A percentile compares a stretch with the other conserved stretches of the same genome.
Evolutionary conservation across 2,113 vertebrate species (phyloP).

Genomic region (Mastomys natalensis): DNA sequence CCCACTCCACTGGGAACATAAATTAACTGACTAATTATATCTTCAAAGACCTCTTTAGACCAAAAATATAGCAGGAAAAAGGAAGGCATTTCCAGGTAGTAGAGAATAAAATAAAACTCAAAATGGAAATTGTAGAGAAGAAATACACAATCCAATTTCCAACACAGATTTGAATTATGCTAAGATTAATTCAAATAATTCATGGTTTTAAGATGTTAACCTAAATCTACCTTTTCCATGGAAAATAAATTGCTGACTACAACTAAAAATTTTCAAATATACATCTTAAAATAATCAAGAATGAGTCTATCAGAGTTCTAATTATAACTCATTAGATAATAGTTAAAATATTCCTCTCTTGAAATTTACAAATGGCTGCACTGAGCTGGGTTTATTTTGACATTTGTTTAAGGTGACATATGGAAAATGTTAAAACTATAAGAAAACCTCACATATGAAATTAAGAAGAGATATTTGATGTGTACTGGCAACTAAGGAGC

Average conservation of each 20-base stretch:
- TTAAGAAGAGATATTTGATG: conserved; percentile 51
- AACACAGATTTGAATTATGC: not conserved
- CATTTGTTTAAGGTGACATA: conserved; percentile 70
- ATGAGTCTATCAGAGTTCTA: conserved; percentile 74
- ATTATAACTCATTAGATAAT: conserved; percentile 73
- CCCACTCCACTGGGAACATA: not conserved
- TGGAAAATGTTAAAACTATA: conserved; percentile 61
- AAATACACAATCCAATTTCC: not conserved
- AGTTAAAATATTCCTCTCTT: conserved; percentile 68
- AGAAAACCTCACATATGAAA: conserved; percentile 46
- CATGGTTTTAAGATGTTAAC: conserved; percentile 14
- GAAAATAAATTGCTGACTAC: conserved; percentile 52
- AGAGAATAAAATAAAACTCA: not conserved
- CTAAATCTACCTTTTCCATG: conserved; percentile 45
- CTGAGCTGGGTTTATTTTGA: conserved; percentile 55
- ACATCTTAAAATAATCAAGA: conserved; percentile 65
- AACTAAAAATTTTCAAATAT: conserved; percentile 62
- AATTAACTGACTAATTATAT: not conserved
- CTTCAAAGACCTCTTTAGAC: not conserved
- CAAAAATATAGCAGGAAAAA: not conserved
- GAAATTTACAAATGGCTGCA: conserved; percentile 60
- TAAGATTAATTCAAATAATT: conserved; percentile 25
- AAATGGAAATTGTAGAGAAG: not conserved
- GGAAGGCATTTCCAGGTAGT: not conserved
- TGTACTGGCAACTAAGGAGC: not conserved